Evolutionary conservation across 2,888 invertebrate species (phyloP).

Genomic region (Flexamia atlantica): DNA sequence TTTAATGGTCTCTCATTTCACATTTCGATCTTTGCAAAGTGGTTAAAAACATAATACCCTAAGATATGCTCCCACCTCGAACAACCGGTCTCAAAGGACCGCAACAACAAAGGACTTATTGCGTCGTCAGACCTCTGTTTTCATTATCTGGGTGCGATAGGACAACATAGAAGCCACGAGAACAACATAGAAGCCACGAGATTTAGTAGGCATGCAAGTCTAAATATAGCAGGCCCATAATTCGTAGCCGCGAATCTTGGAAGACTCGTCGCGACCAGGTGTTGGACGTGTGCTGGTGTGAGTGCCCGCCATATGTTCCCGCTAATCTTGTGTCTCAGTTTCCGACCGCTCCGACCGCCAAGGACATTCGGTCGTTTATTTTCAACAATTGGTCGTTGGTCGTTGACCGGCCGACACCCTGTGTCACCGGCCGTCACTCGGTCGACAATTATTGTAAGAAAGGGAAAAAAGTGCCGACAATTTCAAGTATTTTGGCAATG

Average conservation of each 20-base stretch:
- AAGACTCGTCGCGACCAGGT: constrained; percentile 22
- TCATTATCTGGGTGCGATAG: constrained; percentile 7
- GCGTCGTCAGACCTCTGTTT: neutral
- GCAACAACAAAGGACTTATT: neutral
- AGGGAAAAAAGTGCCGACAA: too few species aligned
- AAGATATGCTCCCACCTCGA: too few species aligned
- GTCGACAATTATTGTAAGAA: too few species aligned
- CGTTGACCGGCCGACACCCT: neutral
- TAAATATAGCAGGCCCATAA: constrained; percentile 33
- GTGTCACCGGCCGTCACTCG: neutral
- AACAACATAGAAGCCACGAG: constrained; percentile 2
- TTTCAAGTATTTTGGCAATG: too few species aligned
- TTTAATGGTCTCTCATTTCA: too few species aligned
- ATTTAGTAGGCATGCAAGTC: constrained; percentile 30
- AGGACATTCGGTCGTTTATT: constrained; percentile 46
- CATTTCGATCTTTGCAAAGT: too few species aligned
- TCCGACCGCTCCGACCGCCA: constrained; percentile 42
- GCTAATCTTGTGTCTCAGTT: constrained; percentile 36
- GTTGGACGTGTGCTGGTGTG: constrained; percentile 9
- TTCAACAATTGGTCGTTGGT: constrained; percentile 37
- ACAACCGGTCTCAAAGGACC: too few species aligned
- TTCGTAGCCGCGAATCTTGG: constrained; percentile 3
- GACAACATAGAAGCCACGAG: neutral
- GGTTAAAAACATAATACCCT: too few species aligned
- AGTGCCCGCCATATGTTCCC: constrained; percentile 33